phyloP scores from a whole-genome alignment of 2,113 vertebrate genomes.

The Pteropus alecto region DNA sequence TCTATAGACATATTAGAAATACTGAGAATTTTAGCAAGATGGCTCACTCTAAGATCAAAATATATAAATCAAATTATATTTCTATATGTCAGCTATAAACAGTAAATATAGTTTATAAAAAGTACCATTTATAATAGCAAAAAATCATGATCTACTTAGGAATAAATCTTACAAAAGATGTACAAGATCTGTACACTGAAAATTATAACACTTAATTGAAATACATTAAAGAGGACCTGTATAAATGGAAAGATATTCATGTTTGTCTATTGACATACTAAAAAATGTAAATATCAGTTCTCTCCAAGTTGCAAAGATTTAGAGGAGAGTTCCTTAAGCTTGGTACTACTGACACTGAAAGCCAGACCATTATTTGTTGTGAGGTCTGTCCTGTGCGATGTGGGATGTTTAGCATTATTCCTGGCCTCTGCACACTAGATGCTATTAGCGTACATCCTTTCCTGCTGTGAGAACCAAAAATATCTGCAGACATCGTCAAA shows the following conservation, averaged over 20 bases:
- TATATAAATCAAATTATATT: neutral
- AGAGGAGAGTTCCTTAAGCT: neutral
- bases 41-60: neutral
- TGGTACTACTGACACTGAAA: neutral
- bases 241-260: neutral
- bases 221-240: neutral
- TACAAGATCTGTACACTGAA: neutral
- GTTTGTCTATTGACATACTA: neutral
- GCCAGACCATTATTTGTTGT: neutral
- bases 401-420: neutral
- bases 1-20: neutral
- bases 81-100: neutral
- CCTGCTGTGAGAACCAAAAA: conserved; percentile 2
- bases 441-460: neutral
- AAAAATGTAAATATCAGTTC: neutral
- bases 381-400: neutral
- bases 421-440: neutral
- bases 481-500: neutral
- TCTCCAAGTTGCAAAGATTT: neutral
- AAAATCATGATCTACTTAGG: neutral
- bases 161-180: neutral
- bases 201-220: neutral
- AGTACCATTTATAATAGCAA: neutral
- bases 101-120: neutral
- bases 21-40: neutral